Evolutionary conservation across 2,888 invertebrate species (phyloP).

Genomic region (Metacarcinus magister): DNA sequence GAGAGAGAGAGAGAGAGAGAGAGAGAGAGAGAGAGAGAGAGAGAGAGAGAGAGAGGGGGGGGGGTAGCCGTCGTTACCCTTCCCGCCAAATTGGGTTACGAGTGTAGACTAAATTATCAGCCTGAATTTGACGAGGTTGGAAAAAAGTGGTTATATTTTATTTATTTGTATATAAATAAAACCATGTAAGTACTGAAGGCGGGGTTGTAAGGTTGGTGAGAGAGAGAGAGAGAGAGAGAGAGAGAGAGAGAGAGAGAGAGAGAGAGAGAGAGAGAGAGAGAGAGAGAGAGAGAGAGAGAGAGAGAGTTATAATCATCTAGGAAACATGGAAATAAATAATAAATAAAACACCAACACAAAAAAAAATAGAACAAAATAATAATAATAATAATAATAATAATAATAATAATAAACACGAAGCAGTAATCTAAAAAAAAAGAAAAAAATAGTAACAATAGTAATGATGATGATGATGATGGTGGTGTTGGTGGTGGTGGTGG

Average conservation of each 20-base stretch:
- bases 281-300: not conserved
- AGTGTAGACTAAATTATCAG: not conserved
- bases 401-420: not conserved
- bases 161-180: not conserved
- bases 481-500: too few relatives aligned
- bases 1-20: not conserved
- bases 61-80: too few relatives aligned
- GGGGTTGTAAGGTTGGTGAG: not conserved
- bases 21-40: constrained; percentile 34
- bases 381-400: not conserved
- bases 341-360: not conserved
- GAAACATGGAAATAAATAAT: not conserved
- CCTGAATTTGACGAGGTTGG: not conserved
- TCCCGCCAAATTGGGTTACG: too few relatives aligned
- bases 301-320: too few relatives aligned
- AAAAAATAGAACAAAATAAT: not conserved
- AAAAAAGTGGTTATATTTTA: not conserved
- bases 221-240: not conserved
- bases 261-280: constrained; percentile 38
- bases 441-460: not conserved
- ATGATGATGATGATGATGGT: not conserved
- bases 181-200: not conserved
- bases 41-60: too few relatives aligned
- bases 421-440: not conserved
- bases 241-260: not conserved